Conservation (phyloP, 2,888 invertebrate genomes). For the Sinhomidia bicolor region DNA sequence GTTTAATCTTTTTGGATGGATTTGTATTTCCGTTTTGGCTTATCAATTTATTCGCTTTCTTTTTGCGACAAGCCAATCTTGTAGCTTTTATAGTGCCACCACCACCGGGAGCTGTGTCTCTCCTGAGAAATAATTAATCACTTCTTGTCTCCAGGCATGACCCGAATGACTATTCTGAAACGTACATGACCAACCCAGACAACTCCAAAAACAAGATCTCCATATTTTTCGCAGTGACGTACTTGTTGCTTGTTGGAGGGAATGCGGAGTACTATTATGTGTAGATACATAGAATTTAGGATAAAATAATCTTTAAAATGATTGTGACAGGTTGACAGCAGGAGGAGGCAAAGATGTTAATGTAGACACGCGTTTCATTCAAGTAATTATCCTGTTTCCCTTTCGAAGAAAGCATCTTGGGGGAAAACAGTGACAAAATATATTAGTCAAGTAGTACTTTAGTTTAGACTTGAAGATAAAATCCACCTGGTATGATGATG, state of each 20-base stretch:
- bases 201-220: background rate
- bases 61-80: background rate
- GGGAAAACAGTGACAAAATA: background rate
- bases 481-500: conserved; percentile 45
- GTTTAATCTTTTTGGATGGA: background rate
- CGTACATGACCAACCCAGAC: background rate
- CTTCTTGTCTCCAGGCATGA: conserved; percentile 48
- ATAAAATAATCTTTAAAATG: too few relatives aligned
- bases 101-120: background rate
- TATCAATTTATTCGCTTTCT: conserved; percentile 12
- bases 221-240: background rate
- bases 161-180: conserved; percentile 54
- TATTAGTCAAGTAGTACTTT: background rate
- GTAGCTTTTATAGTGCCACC: background rate
- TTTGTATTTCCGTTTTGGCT: background rate
- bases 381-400: conserved; percentile 41
- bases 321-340: conserved; percentile 57
- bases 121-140: conserved; percentile 34
- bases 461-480: background rate
- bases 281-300: too few relatives aligned
- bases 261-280: too few relatives aligned
- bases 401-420: background rate
- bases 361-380: background rate
- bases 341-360: background rate
- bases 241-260: background rate